Evolutionary conservation across 2,797 vertebrate genomes (phyloP), one percentile per base, ranked within the genome.

Genomic region (Cirrhinus mrigala): DNA sequence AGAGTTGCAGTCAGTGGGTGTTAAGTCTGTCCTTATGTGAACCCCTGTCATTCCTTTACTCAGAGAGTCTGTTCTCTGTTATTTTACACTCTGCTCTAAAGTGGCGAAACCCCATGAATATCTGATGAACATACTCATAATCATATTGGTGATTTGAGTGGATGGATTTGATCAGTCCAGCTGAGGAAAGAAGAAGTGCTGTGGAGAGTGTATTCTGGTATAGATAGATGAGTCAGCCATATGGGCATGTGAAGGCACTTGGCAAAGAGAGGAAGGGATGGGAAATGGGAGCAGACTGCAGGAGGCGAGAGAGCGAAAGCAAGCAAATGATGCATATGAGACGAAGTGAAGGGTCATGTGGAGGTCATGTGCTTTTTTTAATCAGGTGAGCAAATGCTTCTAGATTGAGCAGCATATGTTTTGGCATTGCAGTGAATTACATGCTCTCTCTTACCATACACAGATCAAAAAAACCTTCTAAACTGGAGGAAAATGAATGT

Each of bases 231-330:
- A 62, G 20, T 75, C 24, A 33, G 81, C 6, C 54, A 27, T 20
- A 60, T 82, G 81, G 48, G 11, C 14, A 56, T 6, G 46, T 58
- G 12, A 82, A 62, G 16, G 70, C 81, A 74, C 44, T 24, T 50
- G 48, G 60, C 46, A 76, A 56, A 83, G 22, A 70, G 48, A 70
- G 56, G 46, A 24, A 66, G 15, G 58, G 9, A 40, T 77, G 33
- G 50, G 24, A 78, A 70, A 69, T 54, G n/a, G 4, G 14, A 75
- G 70, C 56, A 83, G 58, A 83, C 60, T 68, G 22, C 8, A 76
- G 52, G 56, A 82, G 46, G 22, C 37, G 24, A 46, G 40, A 62
- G 56, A n/a, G 68, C 7, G 44, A 22, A n/a, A 18, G 10, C 29
- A 68, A 44, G 50, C 37, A 68, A 77, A 56, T 44, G 46, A 18